phyloP scores from a whole-genome alignment of 2,113 vertebrate species.

The Pandion haliaetus region DNA sequence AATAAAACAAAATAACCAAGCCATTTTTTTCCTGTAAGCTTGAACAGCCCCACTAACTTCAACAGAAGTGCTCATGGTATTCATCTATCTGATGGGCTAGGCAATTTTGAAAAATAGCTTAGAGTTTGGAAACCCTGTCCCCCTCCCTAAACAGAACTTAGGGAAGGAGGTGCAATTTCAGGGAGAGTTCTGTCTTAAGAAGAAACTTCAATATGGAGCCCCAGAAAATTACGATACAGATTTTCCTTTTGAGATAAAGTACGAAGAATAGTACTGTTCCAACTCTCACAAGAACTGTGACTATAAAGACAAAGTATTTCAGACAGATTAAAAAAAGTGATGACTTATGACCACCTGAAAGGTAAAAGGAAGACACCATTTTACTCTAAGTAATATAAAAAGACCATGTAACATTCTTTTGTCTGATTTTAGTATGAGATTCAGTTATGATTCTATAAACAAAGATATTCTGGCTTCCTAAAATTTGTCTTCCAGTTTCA shows the following conservation, averaged over 20 bases:
- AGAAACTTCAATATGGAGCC: background rate
- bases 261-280: background rate
- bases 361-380: background rate
- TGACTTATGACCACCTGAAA: background rate
- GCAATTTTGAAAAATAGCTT: background rate
- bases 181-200: background rate
- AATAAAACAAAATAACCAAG: background rate
- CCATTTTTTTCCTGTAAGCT: background rate
- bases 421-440: background rate
- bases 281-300: background rate
- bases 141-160: background rate
- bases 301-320: background rate
- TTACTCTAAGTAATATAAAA: background rate
- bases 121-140: background rate
- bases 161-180: background rate
- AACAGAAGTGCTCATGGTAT: background rate
- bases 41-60: background rate
- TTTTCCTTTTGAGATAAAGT: background rate
- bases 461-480: background rate
- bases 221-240: background rate
- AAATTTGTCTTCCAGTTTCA: background rate
- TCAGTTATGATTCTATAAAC: background rate
- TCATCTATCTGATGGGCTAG: background rate
- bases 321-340: background rate
- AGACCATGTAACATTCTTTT: background rate